Base-by-base conservation (phyloP, 2,797 vertebrate species). In the Ficedula albicollis region DNA sequence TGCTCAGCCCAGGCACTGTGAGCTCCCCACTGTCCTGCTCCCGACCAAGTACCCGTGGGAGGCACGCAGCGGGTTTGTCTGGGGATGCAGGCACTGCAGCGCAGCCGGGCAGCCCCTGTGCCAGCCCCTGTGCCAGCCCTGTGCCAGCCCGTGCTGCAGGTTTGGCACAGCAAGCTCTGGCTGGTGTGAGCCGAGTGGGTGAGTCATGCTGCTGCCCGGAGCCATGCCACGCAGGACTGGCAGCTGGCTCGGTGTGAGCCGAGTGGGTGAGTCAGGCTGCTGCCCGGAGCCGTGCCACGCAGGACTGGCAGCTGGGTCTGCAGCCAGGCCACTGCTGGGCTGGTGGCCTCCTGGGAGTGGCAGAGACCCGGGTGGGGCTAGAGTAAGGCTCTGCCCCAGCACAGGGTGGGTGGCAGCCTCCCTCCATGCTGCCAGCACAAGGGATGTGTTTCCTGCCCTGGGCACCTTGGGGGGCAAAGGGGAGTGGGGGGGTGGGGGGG, bases 401-500 rank as follows among this genome's bases (percentile, higher is more conserved):
- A 60, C 1, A 1, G 9, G 5, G 13, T 2, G 8, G 8, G 4
- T 20, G 67, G 15, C 36, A 80, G 17, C 46, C 23, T 83, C 68
- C 54, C 22, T 56, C 6, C 1, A 0, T 19, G 43, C 48, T 1
- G 2, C n/a, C 46, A 62, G 56, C 32, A 38, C 27, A 29, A 15
- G 13, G 59, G 20, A 21, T 27, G 8, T 7, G 12, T 6, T 41
- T 34, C 49, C 38, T 44, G 43, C 23, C 62, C 48, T 3, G 0
- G n/a, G 43, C 43, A 79, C 19, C 38, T 7, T 0, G 13, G 23
- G 59, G 63, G 25, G 25, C 17, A 51, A 78, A 54, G 39, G 39
- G 38, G 10, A 39, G 34, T 0, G 44, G 21, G 44, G 0, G 30
- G 26, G n/a, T n/a, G n/a, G n/a, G n/a, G n/a, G n/a, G n/a, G n/a